Base-by-base conservation (phyloP, 1,140 invertebrate genomes). In the Zaprionus ornatus region DNA sequence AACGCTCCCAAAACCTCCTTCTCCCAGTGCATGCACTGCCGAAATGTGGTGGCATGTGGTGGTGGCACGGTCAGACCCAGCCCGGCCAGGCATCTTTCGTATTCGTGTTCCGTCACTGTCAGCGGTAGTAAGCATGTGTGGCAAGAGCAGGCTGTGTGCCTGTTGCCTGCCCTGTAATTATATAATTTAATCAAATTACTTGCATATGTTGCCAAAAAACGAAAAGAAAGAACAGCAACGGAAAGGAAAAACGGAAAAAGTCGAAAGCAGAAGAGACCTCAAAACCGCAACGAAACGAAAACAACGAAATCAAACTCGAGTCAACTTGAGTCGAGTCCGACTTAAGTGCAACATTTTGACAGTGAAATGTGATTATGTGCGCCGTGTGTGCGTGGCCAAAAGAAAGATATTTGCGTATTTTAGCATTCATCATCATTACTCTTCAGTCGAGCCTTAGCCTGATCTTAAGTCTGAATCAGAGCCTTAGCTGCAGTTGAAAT, bases 111-210 rank as follows among this genome's bases (percentile, higher is more conserved):
- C 67, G 80, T 83, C 81, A 83, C 73, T 86, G 77, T 86, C 83
- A 66, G 62, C 35, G 17, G 61, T 48, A 62, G 42, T 21, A 23
- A 55, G 37, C 63, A 65, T 64, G 61, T 64, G 61, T 64, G 61
- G 61, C 67, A 62, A 72, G 63, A 59, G 63, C 79, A 73, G 69
- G 57, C 67, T 64, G 71, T 60, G 21, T 42, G n/a, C n/a, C n/a
- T n/a, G 29, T 32, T 13, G 73, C 48, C 73, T 77, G 70, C 72
- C 76, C 86, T 90, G 73, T 85, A 88, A 90, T 88, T 88, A 88
- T 90, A 90, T 90, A 90, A 90, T 90, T 90, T 90, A 90, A 90
- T 85, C 82, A 90, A 88, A 88, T 90, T 90, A 90, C 85, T 90
- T 90, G 85, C 85, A 90, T 85, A 90, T 90, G 86, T 90, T 90